Base-by-base conservation (phyloP, 1,140 invertebrate genomes). In the Heliothis virescens region DNA sequence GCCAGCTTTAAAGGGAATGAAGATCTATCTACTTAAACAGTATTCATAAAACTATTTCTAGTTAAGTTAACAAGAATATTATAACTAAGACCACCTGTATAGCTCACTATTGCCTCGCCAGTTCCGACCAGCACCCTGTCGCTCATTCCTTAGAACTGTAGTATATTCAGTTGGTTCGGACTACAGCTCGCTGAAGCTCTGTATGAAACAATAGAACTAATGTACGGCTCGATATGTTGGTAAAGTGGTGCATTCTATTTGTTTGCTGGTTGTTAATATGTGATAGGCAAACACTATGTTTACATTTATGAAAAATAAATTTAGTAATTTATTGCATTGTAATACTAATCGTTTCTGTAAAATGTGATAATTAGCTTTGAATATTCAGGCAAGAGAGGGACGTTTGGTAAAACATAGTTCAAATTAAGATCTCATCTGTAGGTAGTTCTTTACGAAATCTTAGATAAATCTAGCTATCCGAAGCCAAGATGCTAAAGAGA, bases 381-480 rank as follows among this genome's bases (percentile, higher is more conserved):
- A 88, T 88, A 87, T 90, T 87, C 87, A 89, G 82, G 85, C 83
- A 82, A 57, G 71, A 79, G 83, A 83, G 81, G 83, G 81, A 86
- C 85, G 88, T 92, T 93, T 86, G 87, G 86, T 92, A 87, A 91
- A 90, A 82, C 83, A 90, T 90, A 94, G 92, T 94, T 94, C 90
- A 93, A 94, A 92, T 90, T 91, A 82, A 91, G 93, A 94, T 94
- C 93, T 94, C 93, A 94, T 90, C 84, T 84, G 85, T 94, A 92
- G 90, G 85, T 90, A 91, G 88, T 89, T 87, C 82, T 90, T 88
- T 88, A 92, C 82, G 79, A 91, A 92, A 89, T 87, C 85, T 91
- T 91, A 92, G 86, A 89, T 89, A 88, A 88, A 88, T 85, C 84
- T 91, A 90, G 85, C 87, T 90, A 89, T 89, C 86, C 85, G 86